Percentiles rank a stretch among this genome's conserved stretches.
Conservation (phyloP, 2,797 vertebrate species). For the Siniperca obscura region DNA sequence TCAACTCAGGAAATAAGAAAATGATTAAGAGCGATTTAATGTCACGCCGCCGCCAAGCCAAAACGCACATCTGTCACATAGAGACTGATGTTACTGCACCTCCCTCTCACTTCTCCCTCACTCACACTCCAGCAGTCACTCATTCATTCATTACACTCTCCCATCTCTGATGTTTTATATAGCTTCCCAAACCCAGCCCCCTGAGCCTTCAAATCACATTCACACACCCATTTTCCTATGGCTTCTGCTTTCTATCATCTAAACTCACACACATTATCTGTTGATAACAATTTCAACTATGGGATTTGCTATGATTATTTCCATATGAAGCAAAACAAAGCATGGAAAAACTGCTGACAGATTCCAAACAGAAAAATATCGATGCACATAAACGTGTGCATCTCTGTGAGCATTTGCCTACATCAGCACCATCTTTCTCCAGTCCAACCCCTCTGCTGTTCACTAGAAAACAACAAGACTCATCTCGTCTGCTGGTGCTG, state of each 20-base stretch:
- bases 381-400: background rate
- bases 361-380: background rate
- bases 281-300: background rate
- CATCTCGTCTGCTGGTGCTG: background rate
- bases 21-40: constrained; percentile 84
- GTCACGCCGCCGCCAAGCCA: constrained; percentile 62
- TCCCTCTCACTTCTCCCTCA: constrained; percentile 23
- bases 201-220: background rate
- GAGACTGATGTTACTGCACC: constrained; percentile 73
- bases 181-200: background rate
- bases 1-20: constrained; percentile 83
- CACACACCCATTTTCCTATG: background rate
- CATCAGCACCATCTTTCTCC: background rate
- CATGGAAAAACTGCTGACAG: constrained; percentile 16
- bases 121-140: constrained; percentile 42
- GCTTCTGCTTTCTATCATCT: constrained; percentile 20
- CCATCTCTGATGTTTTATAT: background rate
- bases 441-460: background rate
- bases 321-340: constrained; percentile 32
- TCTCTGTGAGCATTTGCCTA: background rate
- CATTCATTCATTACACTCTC: constrained; percentile 45
- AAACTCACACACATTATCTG: constrained; percentile 14
- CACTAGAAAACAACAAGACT: background rate
- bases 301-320: constrained; percentile 18
- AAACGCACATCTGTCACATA: constrained; percentile 75